Base-by-base conservation (phyloP, 1,140 invertebrate species). In the Trichomalopsis sarcophagae region DNA sequence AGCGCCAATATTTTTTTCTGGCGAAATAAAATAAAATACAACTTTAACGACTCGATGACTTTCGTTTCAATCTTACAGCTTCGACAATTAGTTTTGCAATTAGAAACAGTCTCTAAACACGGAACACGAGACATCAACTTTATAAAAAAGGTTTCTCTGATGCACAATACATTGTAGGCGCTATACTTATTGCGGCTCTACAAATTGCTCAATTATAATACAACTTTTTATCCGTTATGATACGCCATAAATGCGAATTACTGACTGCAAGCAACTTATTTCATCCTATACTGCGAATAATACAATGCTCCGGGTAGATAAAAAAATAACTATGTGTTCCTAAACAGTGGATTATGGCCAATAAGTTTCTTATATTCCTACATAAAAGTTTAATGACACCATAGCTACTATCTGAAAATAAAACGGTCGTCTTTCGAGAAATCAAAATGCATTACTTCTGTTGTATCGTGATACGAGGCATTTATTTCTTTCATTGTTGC, bases 341-440 rank as follows among this genome's bases (percentile, higher is more conserved):
- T 85, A 85, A 80, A 85, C 62, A 81, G 55, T 33, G 36, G 62
- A 81, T 81, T 81, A 85, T 40, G 78, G 21, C 27, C 69, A 85
- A 85, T 85, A 81, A 81, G 71, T 85, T 85, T 55, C 66, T 78
- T 82, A 82, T 55, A 55, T 82, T 82, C 33, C 27, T 77, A 69
- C 79, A 69, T 82, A 85, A 85, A 85, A 82, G 7, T 82, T 81
- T 85, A 82, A 85, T 82, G 47, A 69, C 40, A 17, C 36, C 13
- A 36, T 36, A 68, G 73, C 55, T 77, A 77, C 36, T 81, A 68
- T 76, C 69, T 76, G 68, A 77, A 84, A 81, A 81, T 82, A 82
- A 82, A 81, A 81, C 44, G 44, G 7, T 40, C 81, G 66, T 82
- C 30, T 55, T 76, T 76, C 33, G 17, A 2, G 7, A 23, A 75